A percentile compares a stretch with the other conserved stretches of the same genome.
phyloP scores from a whole-genome alignment of 2,113 vertebrate species.

The Semicossyphus pulcher region DNA sequence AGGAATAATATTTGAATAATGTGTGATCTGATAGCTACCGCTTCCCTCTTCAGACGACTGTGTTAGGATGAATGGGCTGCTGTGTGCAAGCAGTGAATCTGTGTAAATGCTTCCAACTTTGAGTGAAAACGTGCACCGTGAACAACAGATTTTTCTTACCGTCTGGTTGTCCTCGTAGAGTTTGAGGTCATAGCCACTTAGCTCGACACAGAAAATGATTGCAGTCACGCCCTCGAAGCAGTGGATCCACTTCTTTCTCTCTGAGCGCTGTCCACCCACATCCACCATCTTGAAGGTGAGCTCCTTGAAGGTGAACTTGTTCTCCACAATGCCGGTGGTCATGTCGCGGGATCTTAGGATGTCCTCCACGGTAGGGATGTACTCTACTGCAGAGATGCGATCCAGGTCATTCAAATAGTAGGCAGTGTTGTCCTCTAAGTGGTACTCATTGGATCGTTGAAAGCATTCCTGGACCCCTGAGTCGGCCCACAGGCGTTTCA shows the following conservation, averaged over 20 bases:
- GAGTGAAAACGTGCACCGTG: background rate
- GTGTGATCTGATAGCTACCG: too few species aligned
- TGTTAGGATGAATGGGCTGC: too few species aligned
- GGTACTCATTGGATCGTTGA: slow-evolving; percentile 97
- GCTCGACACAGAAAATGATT: slow-evolving; percentile 99
- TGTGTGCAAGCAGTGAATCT: background rate
- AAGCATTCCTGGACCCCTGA: slow-evolving; percentile 97
- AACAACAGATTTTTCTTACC: slow-evolving; percentile 79
- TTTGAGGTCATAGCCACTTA: slow-evolving; percentile 99
- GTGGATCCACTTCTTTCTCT: slow-evolving; percentile 99
- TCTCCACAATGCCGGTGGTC: slow-evolving; percentile 99
- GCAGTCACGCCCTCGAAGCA: slow-evolving; percentile 99
- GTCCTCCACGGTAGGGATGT: slow-evolving; percentile 97
- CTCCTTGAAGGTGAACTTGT: slow-evolving; percentile 99
- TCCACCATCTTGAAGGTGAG: slow-evolving; percentile 99
- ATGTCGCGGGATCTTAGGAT: slow-evolving; percentile 98
- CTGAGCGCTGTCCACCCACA: slow-evolving; percentile 96
- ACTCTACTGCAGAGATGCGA: slow-evolving; percentile 93
- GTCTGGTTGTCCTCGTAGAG: slow-evolving; percentile 99
- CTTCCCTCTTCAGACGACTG: too few species aligned
- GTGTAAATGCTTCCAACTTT: background rate
- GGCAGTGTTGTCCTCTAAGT: slow-evolving; percentile 97
- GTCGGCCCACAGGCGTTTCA: slow-evolving; percentile 97
- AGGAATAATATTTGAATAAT: too few species aligned
- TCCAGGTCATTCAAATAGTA: slow-evolving; percentile 99